Evolutionary conservation across 1,140 invertebrate genomes (phyloP), one percentile per base, ranked within the genome.

Genomic region (Zophobas atratus): DNA sequence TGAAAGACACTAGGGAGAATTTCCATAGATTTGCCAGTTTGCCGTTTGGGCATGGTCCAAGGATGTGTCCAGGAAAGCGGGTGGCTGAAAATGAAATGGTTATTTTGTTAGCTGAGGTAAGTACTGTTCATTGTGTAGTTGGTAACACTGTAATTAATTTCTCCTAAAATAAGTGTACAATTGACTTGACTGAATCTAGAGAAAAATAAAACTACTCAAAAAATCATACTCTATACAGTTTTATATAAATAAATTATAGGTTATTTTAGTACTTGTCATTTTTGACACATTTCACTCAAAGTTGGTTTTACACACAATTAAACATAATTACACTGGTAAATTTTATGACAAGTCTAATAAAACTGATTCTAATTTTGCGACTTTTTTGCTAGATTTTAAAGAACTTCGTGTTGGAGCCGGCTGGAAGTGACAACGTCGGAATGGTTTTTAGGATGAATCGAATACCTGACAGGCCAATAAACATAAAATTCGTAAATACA

Each of bases 81-180:
- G 92, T 96, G 81, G 94, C 94, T 2, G 94, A 95, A 85, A 90
- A 92, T 33, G 94, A 96, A 86, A 88, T 95, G 78, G 90, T 93
- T 79, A 89, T 93, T 48, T 86, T 94, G 53, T 82, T 94, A 43
- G 85, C 86, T 35, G 88, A 88, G 85, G 89, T 89, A 81, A 83
- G 76, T 57, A 20, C 20, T 71, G 32, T 77, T 41, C 38, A 32
- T 41, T 53, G 1, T 53, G 57, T 34, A 60, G 20, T 20, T 20
- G 20, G 20, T 20, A 20, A 20, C 20, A 20, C 20, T 20, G 20
- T 20, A 20, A 20, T 20, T 20, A 20, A 20, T 20, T 20, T 20
- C 20, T 20, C 20, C 20, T 20, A 20, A 20, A 20, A 20, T 20
- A 20, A 20, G 20, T 20, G 20, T 20, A 20, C 20, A 20, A 20